Evolutionary conservation across 2,113 vertebrate species (phyloP).

Genomic region (Ailuropoda melanoleuca): DNA sequence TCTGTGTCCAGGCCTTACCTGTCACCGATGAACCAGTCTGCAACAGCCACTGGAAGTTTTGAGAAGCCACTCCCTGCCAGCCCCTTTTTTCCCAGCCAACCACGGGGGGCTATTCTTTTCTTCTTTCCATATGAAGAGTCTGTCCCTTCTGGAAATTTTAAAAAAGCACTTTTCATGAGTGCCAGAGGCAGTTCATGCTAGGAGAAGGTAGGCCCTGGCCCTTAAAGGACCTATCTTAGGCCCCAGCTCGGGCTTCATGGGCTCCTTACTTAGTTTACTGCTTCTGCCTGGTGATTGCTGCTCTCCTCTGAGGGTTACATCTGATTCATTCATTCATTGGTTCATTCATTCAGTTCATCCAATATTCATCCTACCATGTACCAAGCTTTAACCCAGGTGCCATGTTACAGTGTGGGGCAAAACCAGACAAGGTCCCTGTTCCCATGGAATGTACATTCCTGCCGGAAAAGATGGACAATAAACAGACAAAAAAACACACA

Average conservation of each 20-base stretch:
- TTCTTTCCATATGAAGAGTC: background rate
- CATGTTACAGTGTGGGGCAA: background rate
- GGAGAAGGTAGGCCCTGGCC: background rate
- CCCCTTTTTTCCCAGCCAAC: background rate
- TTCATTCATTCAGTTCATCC: background rate
- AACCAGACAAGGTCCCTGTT: background rate
- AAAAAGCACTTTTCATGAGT: background rate
- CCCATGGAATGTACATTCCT: background rate
- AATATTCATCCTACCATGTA: background rate
- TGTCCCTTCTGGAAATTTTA: background rate
- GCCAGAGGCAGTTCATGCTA: background rate
- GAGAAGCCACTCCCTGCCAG: background rate
- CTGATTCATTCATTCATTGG: background rate
- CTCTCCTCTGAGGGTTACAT: conserved; percentile 15
- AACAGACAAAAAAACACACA: background rate
- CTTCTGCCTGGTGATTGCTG: background rate
- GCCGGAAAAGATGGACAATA: background rate
- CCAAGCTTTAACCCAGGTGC: background rate
- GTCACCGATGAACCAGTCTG: background rate
- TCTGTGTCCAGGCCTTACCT: background rate
- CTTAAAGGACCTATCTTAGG: background rate
- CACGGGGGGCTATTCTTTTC: background rate
- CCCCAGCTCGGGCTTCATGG: background rate
- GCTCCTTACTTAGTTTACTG: background rate
- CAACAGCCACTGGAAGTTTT: background rate